Percentiles rank a stretch among this genome's conserved stretches.
These are phyloP conservation scores for Limnephilus rhombicus DNA, from an alignment of 2,888 invertebrate genomes.

Conservation along the genomic window DNA sequence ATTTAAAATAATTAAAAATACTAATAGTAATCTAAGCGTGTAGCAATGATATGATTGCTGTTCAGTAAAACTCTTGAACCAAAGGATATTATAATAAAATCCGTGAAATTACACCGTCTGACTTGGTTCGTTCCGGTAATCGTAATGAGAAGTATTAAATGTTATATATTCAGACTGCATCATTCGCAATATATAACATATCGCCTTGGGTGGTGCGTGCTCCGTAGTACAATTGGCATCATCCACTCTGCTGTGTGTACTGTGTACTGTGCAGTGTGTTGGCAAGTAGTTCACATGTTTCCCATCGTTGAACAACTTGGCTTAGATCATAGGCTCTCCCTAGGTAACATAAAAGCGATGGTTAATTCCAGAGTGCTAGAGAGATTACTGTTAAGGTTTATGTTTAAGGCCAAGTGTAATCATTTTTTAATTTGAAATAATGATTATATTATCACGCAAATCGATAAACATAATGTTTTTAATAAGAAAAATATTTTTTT, in stretches of 20 bases:
- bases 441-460: too few relatives aligned
- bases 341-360: not conserved
- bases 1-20: not conserved
- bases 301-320: conserved; percentile 5
- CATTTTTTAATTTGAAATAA: too few relatives aligned
- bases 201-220: conserved; percentile 39
- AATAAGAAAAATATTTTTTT: too few relatives aligned
- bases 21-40: not conserved
- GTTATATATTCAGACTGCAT: conserved; percentile 2
- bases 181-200: not conserved
- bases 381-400: not conserved
- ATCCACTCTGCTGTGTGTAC: not conserved
- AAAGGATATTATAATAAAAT: not conserved
- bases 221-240: conserved; percentile 27
- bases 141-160: not conserved
- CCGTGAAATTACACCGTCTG: not conserved
- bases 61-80: not conserved
- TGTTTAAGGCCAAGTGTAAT: too few relatives aligned
- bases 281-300: not conserved
- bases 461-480: too few relatives aligned
- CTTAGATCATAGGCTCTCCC: conserved; percentile 7
- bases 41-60: not conserved
- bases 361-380: not conserved
- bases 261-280: not conserved
- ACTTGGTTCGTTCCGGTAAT: conserved; percentile 2